These are phyloP conservation scores for Actinernus sp. DNA, from an alignment of 92 coral and sea anemone species.

Conservation along the genomic window DNA sequence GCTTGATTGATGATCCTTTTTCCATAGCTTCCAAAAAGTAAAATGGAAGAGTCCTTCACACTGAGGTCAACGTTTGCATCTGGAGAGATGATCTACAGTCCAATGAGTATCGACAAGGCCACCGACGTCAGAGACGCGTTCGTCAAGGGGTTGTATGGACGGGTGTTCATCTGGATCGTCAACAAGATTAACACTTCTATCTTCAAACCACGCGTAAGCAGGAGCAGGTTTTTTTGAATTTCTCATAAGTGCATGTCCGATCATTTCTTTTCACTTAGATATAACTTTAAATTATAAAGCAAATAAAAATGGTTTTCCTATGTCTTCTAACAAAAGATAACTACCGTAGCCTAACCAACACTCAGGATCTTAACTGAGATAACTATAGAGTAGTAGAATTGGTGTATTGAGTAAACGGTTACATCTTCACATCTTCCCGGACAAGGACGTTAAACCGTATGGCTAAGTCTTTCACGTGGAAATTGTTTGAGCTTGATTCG, in stretches of 20 bases:
- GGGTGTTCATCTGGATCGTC: conserved; percentile 91
- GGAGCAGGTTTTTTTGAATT: too few species aligned
- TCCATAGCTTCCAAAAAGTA: conserved; percentile 70
- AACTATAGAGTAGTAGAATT: too few species aligned
- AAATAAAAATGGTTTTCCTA: too few species aligned
- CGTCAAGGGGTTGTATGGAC: conserved; percentile 93
- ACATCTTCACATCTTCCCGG: too few species aligned
- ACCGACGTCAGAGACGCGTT: conserved; percentile 94
- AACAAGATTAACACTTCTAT: conserved; percentile 86
- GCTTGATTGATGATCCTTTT: too few species aligned
- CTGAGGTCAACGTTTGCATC: conserved; percentile 88
- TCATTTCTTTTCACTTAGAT: background rate
- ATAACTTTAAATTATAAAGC: too few species aligned
- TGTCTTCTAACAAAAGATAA: too few species aligned
- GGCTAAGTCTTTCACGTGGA: too few species aligned
- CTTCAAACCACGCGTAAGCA: conserved; percentile 71
- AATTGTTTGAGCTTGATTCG: too few species aligned
- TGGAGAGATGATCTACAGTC: conserved; percentile 95
- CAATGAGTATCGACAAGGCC: conserved; percentile 76
- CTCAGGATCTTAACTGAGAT: too few species aligned
- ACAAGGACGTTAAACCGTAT: too few species aligned
- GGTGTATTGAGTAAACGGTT: background rate
- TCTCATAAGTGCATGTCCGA: background rate
- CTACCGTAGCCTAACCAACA: too few species aligned
- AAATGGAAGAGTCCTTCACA: conserved; percentile 80